A percentile compares a stretch with the other conserved stretches of the same genome.
phyloP scores from a whole-genome alignment of 2,888 invertebrate species.

The Diogma glabrata region DNA sequence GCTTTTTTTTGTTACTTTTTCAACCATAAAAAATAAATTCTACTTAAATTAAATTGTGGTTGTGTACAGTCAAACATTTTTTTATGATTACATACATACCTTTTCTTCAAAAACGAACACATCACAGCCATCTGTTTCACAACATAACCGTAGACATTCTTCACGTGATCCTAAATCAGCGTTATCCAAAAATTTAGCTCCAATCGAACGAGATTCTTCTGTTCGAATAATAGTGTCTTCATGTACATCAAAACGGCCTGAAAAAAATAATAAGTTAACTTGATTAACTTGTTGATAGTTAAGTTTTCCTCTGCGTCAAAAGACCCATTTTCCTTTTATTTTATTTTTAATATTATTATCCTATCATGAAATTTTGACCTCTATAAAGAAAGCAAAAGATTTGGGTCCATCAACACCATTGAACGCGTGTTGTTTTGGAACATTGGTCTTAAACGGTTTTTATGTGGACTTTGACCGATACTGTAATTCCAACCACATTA shows the following conservation, averaged over 20 bases:
- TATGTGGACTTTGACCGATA: no score
- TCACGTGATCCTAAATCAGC: conserved; percentile 67
- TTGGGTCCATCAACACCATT: no score
- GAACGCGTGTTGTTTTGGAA: no score
- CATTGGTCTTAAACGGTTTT: no score
- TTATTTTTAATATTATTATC: neutral
- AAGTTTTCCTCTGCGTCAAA: neutral
- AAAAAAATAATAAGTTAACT: no score
- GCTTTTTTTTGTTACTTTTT: no score
- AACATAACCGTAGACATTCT: conserved; percentile 78
- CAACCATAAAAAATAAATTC: no score
- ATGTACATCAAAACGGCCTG: conserved; percentile 62
- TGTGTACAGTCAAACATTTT: no score
- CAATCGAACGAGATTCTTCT: conserved; percentile 77
- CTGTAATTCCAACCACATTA: no score
- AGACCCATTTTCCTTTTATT: no score
- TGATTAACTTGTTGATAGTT: neutral
- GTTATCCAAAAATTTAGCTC: conserved; percentile 79
- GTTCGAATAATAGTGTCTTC: conserved; percentile 83
- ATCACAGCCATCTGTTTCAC: conserved; percentile 76
- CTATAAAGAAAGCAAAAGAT: neutral
- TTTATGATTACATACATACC: no score
- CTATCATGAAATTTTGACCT: neutral
- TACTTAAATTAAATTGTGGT: no score
- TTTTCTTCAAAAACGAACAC: conserved; percentile 89